These are phyloP conservation scores for Sepiola atlantica DNA, from an alignment of 2,888 invertebrate genomes.

Conservation along the genomic window DNA sequence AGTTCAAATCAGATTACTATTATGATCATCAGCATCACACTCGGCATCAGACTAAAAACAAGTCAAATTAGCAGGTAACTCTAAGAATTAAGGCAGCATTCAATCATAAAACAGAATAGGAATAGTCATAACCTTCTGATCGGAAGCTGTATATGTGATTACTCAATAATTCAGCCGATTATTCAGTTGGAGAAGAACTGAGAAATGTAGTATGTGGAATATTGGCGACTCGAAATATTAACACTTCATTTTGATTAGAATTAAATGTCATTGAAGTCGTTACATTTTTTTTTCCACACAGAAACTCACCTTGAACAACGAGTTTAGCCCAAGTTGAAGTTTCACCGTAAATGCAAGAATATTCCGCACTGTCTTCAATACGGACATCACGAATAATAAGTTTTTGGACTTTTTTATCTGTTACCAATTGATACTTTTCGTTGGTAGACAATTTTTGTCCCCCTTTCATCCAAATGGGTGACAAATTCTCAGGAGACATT, in stretches of 20 bases:
- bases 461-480: conserved; percentile 72
- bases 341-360: conserved; percentile 82
- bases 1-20: too few species aligned
- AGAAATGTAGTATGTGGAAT: background rate
- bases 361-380: conserved; percentile 85
- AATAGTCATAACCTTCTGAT: too few species aligned
- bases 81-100: too few species aligned
- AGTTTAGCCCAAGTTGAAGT: conserved; percentile 87
- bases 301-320: conserved; percentile 81
- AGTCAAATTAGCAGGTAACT: too few species aligned
- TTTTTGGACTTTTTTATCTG: conserved; percentile 79
- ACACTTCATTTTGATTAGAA: background rate
- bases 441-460: conserved; percentile 68
- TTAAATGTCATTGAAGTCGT: background rate
- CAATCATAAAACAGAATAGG: too few species aligned
- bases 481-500: conserved; percentile 66
- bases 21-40: too few species aligned
- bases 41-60: too few species aligned
- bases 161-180: too few species aligned
- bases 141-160: too few species aligned
- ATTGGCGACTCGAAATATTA: background rate
- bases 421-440: conserved; percentile 61
- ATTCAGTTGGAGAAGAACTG: too few species aligned
- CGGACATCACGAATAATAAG: conserved; percentile 88
- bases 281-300: background rate